Percentiles rank a stretch among this genome's conserved stretches.
phyloP scores from a whole-genome alignment of 1,140 invertebrate species.

The Dufourea novaeangliae region DNA sequence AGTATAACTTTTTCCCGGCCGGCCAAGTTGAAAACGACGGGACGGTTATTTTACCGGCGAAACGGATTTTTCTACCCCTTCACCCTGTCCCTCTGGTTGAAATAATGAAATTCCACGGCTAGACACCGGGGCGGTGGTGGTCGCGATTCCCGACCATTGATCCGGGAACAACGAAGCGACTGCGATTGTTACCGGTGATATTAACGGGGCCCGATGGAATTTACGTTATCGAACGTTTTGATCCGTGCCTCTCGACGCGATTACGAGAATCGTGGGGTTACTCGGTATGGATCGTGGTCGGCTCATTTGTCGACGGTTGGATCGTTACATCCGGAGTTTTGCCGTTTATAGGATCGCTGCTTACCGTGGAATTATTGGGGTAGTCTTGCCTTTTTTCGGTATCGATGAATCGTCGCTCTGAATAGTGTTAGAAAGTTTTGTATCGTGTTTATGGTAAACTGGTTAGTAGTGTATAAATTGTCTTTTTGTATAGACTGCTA shows the following conservation, averaged over 20 bases:
- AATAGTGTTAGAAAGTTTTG: no score
- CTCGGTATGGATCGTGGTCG: neutral
- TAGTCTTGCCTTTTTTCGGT: no score
- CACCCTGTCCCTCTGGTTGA: no score
- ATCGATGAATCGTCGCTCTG: no score
- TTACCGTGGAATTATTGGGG: neutral
- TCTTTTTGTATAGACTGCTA: no score
- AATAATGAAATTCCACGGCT: constrained; percentile 27
- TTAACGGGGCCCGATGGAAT: neutral
- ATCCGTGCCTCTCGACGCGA: neutral
- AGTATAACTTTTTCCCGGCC: constrained; percentile 53
- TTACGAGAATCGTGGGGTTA: neutral
- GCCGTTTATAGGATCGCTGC: neutral
- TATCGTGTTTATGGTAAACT: no score
- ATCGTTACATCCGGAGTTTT: neutral
- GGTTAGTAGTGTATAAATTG: no score
- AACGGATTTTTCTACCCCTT: constrained; percentile 19
- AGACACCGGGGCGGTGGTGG: neutral
- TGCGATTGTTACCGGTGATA: neutral
- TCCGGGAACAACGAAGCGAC: neutral
- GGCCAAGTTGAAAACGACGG: constrained; percentile 5
- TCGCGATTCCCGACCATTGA: neutral
- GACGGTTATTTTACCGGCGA: neutral
- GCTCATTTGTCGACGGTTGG: neutral
- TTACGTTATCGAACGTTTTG: neutral